These are phyloP conservation scores for Selene dorsalis DNA, from an alignment of 2,797 vertebrate genomes.

Conservation along the genomic window DNA sequence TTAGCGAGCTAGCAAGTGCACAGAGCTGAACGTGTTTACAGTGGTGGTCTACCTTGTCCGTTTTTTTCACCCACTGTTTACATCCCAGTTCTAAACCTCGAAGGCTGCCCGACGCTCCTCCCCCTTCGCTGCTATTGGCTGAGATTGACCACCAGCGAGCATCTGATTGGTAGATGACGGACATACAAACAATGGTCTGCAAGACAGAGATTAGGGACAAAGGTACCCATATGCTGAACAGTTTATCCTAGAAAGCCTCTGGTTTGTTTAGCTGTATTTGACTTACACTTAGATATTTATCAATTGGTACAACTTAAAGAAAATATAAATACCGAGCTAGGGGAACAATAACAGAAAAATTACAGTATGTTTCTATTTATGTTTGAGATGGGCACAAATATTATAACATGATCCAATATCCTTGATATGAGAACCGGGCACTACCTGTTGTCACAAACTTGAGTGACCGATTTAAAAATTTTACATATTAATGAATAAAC, in stretches of 20 bases:
- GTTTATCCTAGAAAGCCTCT: too few relatives aligned
- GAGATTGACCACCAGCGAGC: accelerated
- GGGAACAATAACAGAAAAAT: not conserved
- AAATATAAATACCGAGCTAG: not conserved
- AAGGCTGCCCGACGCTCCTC: not conserved
- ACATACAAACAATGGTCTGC: not conserved
- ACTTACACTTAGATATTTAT: not conserved
- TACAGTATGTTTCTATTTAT: not conserved
- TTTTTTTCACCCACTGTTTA: not conserved
- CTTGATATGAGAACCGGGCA: too few relatives aligned
- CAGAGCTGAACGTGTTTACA: accelerated
- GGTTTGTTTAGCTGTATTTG: not conserved
- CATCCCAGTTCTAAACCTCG: not conserved
- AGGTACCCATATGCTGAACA: too few relatives aligned
- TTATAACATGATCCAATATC: not conserved
- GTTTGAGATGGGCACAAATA: not conserved
- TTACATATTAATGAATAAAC: not conserved
- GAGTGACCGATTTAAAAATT: not conserved
- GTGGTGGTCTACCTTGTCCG: too few relatives aligned
- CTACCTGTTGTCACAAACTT: not conserved
- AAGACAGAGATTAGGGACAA: not conserved
- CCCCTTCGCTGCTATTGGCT: conserved; percentile 45
- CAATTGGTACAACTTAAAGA: not conserved
- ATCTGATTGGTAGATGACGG: conserved; percentile 31
- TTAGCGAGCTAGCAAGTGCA: not conserved